Conservation (phyloP, 2,888 invertebrate genomes). For the Cantharis lateralis region DNA sequence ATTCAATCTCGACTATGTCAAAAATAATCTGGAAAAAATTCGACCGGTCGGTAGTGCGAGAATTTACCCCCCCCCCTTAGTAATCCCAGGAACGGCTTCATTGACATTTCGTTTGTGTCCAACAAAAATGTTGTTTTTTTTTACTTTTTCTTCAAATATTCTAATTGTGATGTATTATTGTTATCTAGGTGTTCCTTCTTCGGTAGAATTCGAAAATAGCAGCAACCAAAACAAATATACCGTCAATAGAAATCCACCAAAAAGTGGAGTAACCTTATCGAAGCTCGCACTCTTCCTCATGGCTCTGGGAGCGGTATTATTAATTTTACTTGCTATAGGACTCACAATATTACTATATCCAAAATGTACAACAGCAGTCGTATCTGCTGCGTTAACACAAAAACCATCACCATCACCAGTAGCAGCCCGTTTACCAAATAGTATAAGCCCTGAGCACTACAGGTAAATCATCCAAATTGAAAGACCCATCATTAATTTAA, state of each 20-base stretch:
- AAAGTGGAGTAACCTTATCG: constrained; percentile 47
- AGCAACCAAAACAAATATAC: constrained; percentile 53
- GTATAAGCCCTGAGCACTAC: constrained; percentile 22
- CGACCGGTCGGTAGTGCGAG: no score
- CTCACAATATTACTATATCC: constrained; percentile 52
- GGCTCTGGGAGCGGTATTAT: constrained; percentile 49
- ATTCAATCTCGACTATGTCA: no score
- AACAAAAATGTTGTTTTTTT: no score
- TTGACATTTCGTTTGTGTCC: no score
- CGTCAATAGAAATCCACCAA: constrained; percentile 44
- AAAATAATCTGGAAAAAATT: no score
- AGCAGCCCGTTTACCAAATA: constrained; percentile 3
- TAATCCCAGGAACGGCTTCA: no score
- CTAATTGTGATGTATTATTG: not conserved
- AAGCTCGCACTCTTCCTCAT: constrained; percentile 50
- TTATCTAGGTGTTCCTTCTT: constrained; percentile 52
- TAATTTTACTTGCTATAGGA: constrained; percentile 50
- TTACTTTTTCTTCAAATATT: no score
- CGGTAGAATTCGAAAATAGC: constrained; percentile 52
- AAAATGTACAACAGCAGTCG: constrained; percentile 37
- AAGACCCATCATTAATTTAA: not conserved
- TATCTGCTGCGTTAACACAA: constrained; percentile 31
- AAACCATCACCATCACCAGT: not conserved
- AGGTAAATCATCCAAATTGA: constrained; percentile 2
- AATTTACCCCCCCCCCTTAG: no score